Evolutionary conservation across 2,888 invertebrate genomes (phyloP), one percentile per base, ranked within the genome.

Genomic region (Zygogramma bicolorata): DNA sequence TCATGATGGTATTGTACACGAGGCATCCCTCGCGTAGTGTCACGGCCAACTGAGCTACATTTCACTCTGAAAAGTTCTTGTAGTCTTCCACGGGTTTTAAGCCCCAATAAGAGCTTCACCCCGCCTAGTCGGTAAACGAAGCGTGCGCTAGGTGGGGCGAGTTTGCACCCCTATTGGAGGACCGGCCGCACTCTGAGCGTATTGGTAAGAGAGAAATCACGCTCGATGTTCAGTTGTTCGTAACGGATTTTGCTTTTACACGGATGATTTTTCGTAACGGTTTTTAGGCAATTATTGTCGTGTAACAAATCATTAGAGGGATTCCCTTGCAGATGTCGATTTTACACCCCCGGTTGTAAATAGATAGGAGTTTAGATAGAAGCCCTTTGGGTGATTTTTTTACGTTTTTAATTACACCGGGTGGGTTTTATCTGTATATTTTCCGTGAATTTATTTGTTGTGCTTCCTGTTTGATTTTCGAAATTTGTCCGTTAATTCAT

Each of bases 1-100:
- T 82, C 83, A 83, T 84, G 82, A 69, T 86, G 83, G 78, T 82
- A 82, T 71, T 84, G 83, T 80, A 85, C 83, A 73, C 86, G 86
- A 83, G 87, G 86, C 87, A 87, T 86, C 76, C 84, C 85, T 84
- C 83, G 80, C 78, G 80, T 62, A 78, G 67, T 74, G 38, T 69
- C 70, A 59, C 73, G 49, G 67, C 66, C 73, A 31, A 73, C 73
- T 73, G 40, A 70, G 31, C 65, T 53, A 65, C 75, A 53, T 74
- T 68, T 68, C 70, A 69, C 63, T 62, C 38, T 42, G 65, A 46
- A 49, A 66, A 71, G 65, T 74, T 73, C 71, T 67, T 62, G 65
- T 71, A 71, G 63, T 71, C 71, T 59, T 65, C 68, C 57, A 58
- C 68, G 71, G 74, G 71, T 76, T 63, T 63, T 63, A 77, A 75